Evolutionary conservation across 2,888 invertebrate genomes (phyloP).

Genomic region (Norana najaformis): DNA sequence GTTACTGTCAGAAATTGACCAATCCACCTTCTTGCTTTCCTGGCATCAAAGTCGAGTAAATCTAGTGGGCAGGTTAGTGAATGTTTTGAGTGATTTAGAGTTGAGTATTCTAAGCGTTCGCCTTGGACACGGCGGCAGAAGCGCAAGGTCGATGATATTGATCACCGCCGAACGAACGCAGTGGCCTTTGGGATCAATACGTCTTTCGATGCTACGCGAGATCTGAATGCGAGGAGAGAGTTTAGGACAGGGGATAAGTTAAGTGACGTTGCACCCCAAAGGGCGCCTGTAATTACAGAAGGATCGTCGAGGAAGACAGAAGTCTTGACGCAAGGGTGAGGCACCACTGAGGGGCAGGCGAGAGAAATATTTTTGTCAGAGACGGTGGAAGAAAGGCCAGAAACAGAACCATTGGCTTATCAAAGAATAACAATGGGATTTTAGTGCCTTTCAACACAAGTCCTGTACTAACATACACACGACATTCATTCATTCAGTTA

Average conservation of each 20-base stretch:
- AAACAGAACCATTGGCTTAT: neutral
- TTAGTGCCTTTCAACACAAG: neutral
- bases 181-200: neutral
- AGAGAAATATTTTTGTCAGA: neutral
- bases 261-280: neutral
- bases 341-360: neutral
- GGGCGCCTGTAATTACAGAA: neutral
- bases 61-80: neutral
- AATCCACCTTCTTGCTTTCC: neutral
- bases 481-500: too few species aligned
- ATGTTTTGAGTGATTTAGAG: neutral
- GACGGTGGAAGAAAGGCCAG: neutral
- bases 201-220: neutral
- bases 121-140: neutral
- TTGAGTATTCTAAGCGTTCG: neutral
- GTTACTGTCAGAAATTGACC: neutral
- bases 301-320: neutral
- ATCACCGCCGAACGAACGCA: neutral
- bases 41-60: neutral
- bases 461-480: neutral
- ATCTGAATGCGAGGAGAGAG: neutral
- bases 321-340: neutral
- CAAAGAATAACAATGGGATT: neutral
- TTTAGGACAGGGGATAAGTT: neutral
- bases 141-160: neutral